These are phyloP conservation scores for Heterotis niloticus DNA, from an alignment of 2,113 vertebrate genomes.

Conservation along the genomic window DNA sequence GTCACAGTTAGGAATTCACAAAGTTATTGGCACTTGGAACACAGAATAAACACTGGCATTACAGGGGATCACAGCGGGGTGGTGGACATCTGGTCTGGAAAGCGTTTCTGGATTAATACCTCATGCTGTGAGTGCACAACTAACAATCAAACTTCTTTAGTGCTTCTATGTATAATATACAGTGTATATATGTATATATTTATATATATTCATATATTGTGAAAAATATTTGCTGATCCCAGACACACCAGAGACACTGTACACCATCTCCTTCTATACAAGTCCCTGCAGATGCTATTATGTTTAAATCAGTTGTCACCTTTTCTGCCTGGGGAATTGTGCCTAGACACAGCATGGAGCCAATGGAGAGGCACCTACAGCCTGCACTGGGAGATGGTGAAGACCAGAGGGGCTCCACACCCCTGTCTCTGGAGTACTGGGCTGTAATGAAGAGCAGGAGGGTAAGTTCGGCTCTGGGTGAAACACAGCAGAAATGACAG, in stretches of 20 bases:
- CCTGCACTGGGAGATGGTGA: not conserved
- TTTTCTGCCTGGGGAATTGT: too few species aligned
- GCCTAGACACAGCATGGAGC: too few species aligned
- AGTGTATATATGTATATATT: constrained; percentile 66
- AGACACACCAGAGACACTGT: constrained; percentile 40
- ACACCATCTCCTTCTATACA: constrained; percentile 39
- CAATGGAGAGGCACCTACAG: too few species aligned
- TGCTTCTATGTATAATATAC: constrained; percentile 73
- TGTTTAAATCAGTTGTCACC: not conserved
- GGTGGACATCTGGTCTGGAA: constrained; percentile 53
- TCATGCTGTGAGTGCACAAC: constrained; percentile 78
- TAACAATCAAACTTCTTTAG: constrained; percentile 70
- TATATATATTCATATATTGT: constrained; percentile 61
- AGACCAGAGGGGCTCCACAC: not conserved
- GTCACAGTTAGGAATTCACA: constrained; percentile 81
- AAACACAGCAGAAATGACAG: constrained; percentile 12
- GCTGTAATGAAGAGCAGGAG: constrained; percentile 8
- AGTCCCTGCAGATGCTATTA: not conserved
- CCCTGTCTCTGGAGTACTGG: not conserved
- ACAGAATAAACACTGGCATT: constrained; percentile 69
- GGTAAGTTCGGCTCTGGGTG: constrained; percentile 6
- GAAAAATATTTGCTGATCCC: constrained; percentile 45
- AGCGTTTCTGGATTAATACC: constrained; percentile 68
- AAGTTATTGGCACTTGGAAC: constrained; percentile 88
- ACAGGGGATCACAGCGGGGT: constrained; percentile 60